Base-by-base conservation (phyloP, 2,888 invertebrate genomes). In the Chirona hameri region DNA sequence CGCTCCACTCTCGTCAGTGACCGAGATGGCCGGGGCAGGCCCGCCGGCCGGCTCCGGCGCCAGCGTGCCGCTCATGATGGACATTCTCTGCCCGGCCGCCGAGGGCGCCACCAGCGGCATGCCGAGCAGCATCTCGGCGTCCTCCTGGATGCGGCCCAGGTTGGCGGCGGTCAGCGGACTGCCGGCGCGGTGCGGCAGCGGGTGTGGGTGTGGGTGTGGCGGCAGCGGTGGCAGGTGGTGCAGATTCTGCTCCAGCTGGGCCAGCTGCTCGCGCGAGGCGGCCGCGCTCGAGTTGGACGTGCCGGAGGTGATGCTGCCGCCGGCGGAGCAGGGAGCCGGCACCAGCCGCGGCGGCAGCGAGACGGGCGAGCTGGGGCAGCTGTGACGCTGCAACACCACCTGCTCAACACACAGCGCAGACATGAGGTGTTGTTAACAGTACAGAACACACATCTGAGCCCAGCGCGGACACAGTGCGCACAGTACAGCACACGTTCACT, bases 21-120 rank as follows among this genome's bases (percentile, higher is more conserved):
- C 52, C 27, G 52, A 52, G 80, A 80, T 80, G 27, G 52, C 27
- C 14, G 80, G 80, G 52, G 80, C 80, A 0, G 39, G 39, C 39
- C 4, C 39, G 39, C 14, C 27, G n/a, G 29, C 18, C 52, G 80
- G 97, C 97, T 83, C 97, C 97, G 86, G 98, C 98, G 89, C 98
- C 24, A 21, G 76, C 27, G 39, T 76, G 39, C 76, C 76, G 24
- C 15, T 27, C 24, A 46, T 76, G 76, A 76, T 76, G 46, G 76
- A 76, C 76, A 76, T 76, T 18, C 76, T 39, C 76, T 76, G 76
- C 24, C 4, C 39, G 21, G 76, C 46, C 9, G 76, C 76, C 39
- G 76, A 46, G 39, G 76, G 76, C 76, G 39, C 21, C 76, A 76
- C 76, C 76, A 76, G 24, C 76, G 76, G 76, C 76, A 76, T 21